Evolutionary conservation across 2,113 vertebrate species (phyloP), one percentile per base, ranked within the genome.

Genomic region (Passer montanus): DNA sequence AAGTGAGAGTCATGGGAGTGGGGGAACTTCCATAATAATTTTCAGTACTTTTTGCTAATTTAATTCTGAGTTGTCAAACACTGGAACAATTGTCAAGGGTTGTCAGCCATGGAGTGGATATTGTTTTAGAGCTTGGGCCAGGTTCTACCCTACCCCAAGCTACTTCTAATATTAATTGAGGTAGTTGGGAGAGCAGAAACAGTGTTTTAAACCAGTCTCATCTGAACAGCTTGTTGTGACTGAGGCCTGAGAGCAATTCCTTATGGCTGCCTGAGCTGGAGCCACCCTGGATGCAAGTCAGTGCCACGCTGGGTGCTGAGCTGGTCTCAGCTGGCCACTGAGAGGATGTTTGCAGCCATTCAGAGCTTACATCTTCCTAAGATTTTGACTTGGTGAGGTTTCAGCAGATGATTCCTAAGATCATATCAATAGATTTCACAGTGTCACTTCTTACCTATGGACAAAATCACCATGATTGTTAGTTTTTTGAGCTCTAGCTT

Each of bases 261-360:
- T 76, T 64, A 10, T 4, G 18, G 41, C 20, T 73, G 20, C 18
- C 30, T 52, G 44, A 47, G 33, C 37, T 44, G n/a, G 28, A 81
- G 31, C 6, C 23, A 15, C 16, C 11, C 67, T 52, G 31, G 18
- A 15, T 90, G 10, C 28, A 37, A 60, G 24, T 9, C 3, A 4
- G 24, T 23, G 37, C 43, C 33, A 53, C 7, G 2, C 0, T 0
- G 1, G 44, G 10, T 20, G 33, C 22, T 60, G 33, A 58, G 14
- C 28, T 73, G 33, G 2, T 68, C 69, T 59, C 60, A 46, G 15
- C 43, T 75, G 39, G 14, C 12, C 18, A 27, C 46, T 47, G 52
- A 13, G 35, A 76, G 21, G 17, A 23, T 76, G 7, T 58, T 44
- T 84, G 41, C 31, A 66, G 8, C n/a, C 21, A 14, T 39, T 75